Evolutionary conservation across 2,113 vertebrate genomes (phyloP), one percentile per base, ranked within the genome.

Genomic region (Sialia sialis): DNA sequence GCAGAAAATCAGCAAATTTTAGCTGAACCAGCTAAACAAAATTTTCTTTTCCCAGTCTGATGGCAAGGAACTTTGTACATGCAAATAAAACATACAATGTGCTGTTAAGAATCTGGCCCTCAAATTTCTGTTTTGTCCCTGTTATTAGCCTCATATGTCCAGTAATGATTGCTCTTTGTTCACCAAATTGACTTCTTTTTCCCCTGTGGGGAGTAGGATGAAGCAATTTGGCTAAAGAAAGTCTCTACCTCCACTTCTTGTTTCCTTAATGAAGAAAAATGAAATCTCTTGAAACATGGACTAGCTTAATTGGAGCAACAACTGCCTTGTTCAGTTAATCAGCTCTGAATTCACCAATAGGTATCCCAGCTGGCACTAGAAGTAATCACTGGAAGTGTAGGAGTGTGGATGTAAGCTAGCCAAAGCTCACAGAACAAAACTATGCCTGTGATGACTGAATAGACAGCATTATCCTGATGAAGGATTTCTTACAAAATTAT

Each of bases 341-440:
- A 96, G 60, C 80, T 91, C 84, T 94, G 60, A 95, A 91, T 82
- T 96, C 64, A 92, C 72, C 90, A 88, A 29, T 83, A 96, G 92
- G 82, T 84, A 95, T 85, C 91, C 88, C 95, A 97, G 90, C 80
- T 96, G 95, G 89, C 94, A 93, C 63, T 91, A 90, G 51, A 91
- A 95, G 86, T 75, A 94, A 85, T 79, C 72, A 29, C 64, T 93
- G 93, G 67, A 95, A 94, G 77, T 73, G 68, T 81, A 88, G 80
- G 83, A 90, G 86, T 87, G 64, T 87, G 43, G 72, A 56, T 89
- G 84, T 90, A 81, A 87, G 63, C 63, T 63, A 93, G 82, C 64
- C 80, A 87, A 87, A 92, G 79, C 74, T 81, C 75, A 70, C 36
- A 91, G 77, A 92, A 92, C 62, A 95, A 86, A 94, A 90, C 68